These are phyloP conservation scores for Xyliphius kryptos DNA, from an alignment of 2,113 vertebrate species.

Conservation along the genomic window DNA sequence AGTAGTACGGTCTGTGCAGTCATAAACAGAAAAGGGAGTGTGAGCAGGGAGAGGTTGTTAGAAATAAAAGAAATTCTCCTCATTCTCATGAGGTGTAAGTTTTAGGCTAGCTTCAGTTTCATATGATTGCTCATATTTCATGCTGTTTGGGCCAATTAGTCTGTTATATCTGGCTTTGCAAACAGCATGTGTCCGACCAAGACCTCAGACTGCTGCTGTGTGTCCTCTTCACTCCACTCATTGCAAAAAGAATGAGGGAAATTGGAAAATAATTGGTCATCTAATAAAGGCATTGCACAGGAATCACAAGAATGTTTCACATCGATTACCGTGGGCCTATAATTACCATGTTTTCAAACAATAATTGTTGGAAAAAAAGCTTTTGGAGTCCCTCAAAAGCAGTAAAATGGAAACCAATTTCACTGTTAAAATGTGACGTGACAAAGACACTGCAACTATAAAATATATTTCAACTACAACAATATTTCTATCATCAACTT, in stretches of 20 bases:
- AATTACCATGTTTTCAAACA: conserved; percentile 22
- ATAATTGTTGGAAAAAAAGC: conserved; percentile 1
- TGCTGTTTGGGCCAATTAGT: conserved; percentile 25
- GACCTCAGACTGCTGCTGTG: conserved; percentile 1
- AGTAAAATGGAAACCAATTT: conserved; percentile 3
- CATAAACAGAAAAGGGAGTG: conserved; percentile 35
- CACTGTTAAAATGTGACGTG: too few relatives aligned
- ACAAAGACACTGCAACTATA: too few relatives aligned
- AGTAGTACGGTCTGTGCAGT: conserved; percentile 37
- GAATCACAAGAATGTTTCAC: conserved; percentile 30
- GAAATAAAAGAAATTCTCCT: too few relatives aligned
- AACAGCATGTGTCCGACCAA: conserved; percentile 12
- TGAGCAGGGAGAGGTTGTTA: not conserved
- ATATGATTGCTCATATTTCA: not conserved
- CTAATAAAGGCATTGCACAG: conserved; percentile 25
- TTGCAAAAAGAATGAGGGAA: not conserved
- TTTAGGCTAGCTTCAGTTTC: not conserved
- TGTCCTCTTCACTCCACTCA: not conserved
- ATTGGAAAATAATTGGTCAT: conserved; percentile 23
- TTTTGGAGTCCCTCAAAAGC: conserved; percentile 1
- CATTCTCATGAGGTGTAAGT: not conserved
- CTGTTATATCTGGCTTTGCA: conserved; percentile 13
- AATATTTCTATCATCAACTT: too few relatives aligned
- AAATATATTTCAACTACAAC: too few relatives aligned
- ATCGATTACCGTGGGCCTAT: conserved; percentile 30